Base-by-base conservation (phyloP, 35 echinoderm and acorn worm species). In the Ophiothrix spiculata region DNA sequence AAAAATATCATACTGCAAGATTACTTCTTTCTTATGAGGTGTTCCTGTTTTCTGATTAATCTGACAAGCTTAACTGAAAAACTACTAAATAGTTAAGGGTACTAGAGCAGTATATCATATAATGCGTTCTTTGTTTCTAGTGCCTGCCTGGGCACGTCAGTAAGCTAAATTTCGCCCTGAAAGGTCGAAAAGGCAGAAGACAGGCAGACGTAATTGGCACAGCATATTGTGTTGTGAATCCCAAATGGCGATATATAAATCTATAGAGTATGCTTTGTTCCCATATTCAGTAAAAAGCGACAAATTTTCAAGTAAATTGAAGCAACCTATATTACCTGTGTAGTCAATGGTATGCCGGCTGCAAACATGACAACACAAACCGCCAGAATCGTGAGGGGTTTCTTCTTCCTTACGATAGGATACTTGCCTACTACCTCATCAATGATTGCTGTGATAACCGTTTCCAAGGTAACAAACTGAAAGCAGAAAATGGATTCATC, bases 401-500 rank as follows among this genome's bases (percentile, higher is more conserved):
- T 75, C 34, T 82, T 87, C 39, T 80, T 91, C 23, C 42, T 17
- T 32, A 91, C 84, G 77, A 64, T 80, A 23, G 90, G 86, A 56
- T 40, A 84, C 2, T 33, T 41, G 19, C 75, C 80, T 14, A 73
- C 74, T 16, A 85, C 19, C 38, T 89, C 86, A 56, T 93, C 91
- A 23, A 89, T 40, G 0, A 84, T 39, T 35, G 91, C 91, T 37
- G 91, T 93, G 1, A 93, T 89, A 1, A 93, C 87, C 40, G 91
- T 93, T 35, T 93, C 91, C 64, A 93, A 54, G 13, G 86, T 93
- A 31, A 93, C 91, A 88, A 93, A 93, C 91, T 93, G 39, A 16
- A 16, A 56, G n/a, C 15, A 83, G n/a, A n/a, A n/a, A n/a, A n/a
- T n/a, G n/a, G n/a, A n/a, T n/a, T n/a, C 81, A 83, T 16, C 76